Conservation (phyloP, 2,797 vertebrate genomes). For the Kryptolebias ocellatus region DNA sequence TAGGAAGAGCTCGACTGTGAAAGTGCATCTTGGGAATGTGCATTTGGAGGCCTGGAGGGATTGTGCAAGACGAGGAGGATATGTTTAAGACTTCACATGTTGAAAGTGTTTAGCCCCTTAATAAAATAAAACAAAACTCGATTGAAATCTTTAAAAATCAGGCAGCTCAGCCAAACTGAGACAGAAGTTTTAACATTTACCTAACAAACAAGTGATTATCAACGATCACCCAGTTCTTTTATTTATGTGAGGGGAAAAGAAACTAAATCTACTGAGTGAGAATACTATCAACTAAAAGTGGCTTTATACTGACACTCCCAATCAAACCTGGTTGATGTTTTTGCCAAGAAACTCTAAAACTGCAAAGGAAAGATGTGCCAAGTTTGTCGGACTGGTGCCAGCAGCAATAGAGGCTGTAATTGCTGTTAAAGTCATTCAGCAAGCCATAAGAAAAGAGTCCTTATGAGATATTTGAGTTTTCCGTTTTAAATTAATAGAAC, state of each 20-base stretch:
- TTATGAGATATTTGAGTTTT: not conserved
- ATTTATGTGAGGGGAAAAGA: no score
- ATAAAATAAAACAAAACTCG: no score
- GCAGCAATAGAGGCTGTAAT: not conserved
- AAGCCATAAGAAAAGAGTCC: not conserved
- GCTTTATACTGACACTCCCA: not conserved
- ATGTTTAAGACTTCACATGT: no score
- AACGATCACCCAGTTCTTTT: no score
- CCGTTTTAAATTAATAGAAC: no score
- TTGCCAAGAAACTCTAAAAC: not conserved
- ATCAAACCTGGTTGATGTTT: not conserved
- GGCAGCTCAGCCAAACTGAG: no score
- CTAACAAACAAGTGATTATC: no score
- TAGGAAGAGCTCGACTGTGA: constrained; percentile 25
- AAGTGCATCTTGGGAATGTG: constrained; percentile 36
- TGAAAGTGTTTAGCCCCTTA: no score
- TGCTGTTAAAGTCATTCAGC: not conserved
- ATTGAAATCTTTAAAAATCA: not conserved
- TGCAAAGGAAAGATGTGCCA: not conserved
- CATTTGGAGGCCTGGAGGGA: constrained; percentile 14
- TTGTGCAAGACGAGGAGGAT: constrained; percentile 17
- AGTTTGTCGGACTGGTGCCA: not conserved
- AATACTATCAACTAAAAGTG: not conserved
- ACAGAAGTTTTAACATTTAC: no score
- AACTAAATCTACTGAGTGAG: not conserved